These are phyloP conservation scores for Botrylloides violaceus DNA, from an alignment of 23 tunicate species.

Conservation along the genomic window DNA sequence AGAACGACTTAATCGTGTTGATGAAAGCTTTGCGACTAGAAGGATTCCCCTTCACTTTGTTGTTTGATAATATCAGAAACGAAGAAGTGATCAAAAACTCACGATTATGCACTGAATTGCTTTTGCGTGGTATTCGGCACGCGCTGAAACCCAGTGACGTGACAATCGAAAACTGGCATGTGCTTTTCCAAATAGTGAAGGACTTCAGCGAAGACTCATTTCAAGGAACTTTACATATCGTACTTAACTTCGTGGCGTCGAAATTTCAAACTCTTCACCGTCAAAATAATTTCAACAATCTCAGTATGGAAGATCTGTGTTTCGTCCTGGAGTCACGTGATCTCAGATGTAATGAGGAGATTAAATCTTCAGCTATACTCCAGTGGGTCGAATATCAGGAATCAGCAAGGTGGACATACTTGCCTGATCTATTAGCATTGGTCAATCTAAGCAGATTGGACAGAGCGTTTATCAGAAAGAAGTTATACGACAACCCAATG, in stretches of 20 bases:
- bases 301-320: background rate
- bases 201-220: background rate
- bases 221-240: background rate
- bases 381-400: background rate
- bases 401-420: background rate
- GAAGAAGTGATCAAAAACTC: background rate
- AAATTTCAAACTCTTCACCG: background rate
- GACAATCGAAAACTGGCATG: background rate
- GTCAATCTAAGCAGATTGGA: background rate
- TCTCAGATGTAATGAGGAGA: background rate
- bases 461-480: background rate
- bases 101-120: background rate
- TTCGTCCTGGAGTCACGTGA: background rate
- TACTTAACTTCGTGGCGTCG: background rate
- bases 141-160: background rate
- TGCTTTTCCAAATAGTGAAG: background rate
- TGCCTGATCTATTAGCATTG: background rate
- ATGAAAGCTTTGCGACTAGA: background rate
- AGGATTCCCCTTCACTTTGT: background rate
- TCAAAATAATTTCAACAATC: background rate
- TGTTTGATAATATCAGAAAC: background rate
- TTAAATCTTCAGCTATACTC: background rate
- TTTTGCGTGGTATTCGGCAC: background rate
- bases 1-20: background rate
- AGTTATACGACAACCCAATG: background rate